phyloP scores from a whole-genome alignment of 2,113 vertebrate genomes.

The Ceyx cyanopectus region DNA sequence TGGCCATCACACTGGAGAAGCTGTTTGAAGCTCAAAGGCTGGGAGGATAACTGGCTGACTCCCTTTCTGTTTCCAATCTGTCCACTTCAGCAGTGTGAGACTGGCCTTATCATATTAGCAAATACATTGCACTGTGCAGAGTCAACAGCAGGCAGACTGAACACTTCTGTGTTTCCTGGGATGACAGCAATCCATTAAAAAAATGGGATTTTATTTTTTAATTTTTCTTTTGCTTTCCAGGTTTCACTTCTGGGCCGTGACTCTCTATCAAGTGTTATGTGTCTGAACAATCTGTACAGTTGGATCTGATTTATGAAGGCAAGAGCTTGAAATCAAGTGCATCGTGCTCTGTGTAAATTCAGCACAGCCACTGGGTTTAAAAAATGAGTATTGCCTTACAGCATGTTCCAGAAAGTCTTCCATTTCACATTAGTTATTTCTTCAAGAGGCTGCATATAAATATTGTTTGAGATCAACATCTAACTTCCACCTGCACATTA shows the following conservation, averaged over 20 bases:
- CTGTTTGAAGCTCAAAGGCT: background rate
- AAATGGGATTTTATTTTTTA: background rate
- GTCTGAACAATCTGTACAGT: background rate
- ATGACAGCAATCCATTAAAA: background rate
- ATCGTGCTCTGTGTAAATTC: background rate
- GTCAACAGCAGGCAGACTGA: background rate
- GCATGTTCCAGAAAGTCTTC: background rate
- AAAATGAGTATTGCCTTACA: background rate
- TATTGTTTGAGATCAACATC: background rate
- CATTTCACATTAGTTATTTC: constrained; percentile 2
- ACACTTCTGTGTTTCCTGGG: background rate
- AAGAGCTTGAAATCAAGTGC: background rate
- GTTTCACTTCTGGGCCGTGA: background rate
- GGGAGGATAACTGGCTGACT: background rate
- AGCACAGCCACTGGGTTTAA: background rate
- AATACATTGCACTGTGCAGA: background rate
- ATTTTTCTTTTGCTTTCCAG: background rate
- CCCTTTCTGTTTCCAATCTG: background rate
- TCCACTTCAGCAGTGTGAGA: background rate
- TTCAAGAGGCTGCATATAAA: background rate
- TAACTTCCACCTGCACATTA: background rate
- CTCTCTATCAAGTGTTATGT: background rate
- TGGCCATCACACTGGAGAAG: background rate
- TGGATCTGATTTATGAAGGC: constrained; percentile 2
- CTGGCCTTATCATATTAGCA: background rate